Evolutionary conservation across 2,113 vertebrate species (phyloP).

Genomic region (Felis catus): DNA sequence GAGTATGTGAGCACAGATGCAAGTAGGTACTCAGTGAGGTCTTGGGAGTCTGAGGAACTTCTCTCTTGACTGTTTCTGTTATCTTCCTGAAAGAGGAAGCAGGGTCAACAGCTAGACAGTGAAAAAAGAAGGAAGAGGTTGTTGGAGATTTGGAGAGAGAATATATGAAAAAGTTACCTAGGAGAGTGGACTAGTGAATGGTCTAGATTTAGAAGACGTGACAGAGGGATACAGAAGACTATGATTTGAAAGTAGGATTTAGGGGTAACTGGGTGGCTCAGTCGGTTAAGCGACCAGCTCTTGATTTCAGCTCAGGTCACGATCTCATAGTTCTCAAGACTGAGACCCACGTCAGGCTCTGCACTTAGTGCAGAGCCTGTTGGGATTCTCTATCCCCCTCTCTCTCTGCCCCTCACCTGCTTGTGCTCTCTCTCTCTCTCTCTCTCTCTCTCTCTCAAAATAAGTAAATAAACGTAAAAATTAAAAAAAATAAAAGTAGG

Average conservation of each 20-base stretch:
- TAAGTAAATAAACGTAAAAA: too few relatives aligned
- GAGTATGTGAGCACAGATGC: not conserved
- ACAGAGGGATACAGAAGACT: not conserved
- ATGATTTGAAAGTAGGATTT: not conserved
- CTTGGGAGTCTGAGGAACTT: not conserved
- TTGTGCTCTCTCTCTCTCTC: too few relatives aligned
- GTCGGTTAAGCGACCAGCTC: too few relatives aligned
- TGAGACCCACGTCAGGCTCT: too few relatives aligned
- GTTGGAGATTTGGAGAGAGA: not conserved
- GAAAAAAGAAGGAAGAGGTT: not conserved
- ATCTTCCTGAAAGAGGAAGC: not conserved
- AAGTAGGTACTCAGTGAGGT: not conserved
- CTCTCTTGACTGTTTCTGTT: not conserved
- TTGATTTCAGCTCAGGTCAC: too few relatives aligned
- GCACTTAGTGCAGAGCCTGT: too few relatives aligned
- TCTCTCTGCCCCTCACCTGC: too few relatives aligned
- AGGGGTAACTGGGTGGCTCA: too few relatives aligned
- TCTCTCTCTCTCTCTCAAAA: too few relatives aligned
- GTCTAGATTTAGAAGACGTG: not conserved
- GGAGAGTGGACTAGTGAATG: not conserved
- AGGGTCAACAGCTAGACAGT: not conserved
- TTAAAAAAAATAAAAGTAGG: too few relatives aligned
- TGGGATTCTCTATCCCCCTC: too few relatives aligned
- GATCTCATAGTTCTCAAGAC: too few relatives aligned
- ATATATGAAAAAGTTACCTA: not conserved